phyloP scores from a whole-genome alignment of 2,797 vertebrate species.

The Sebastes matsubarae region DNA sequence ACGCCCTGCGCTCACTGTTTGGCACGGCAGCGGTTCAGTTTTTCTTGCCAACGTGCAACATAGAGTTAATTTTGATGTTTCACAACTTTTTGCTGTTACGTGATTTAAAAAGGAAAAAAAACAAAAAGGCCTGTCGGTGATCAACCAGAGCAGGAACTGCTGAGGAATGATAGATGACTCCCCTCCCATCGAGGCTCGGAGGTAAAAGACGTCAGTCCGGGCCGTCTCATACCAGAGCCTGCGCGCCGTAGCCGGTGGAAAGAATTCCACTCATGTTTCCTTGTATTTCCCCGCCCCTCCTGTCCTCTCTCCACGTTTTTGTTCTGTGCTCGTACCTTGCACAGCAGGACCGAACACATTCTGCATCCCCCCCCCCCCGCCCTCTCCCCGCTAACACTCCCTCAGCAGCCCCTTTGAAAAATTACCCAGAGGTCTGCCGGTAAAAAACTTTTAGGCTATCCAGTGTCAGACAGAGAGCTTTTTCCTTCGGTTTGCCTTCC shows the following conservation, averaged over 20 bases:
- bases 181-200: conserved; percentile 22
- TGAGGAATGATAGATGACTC: conserved; percentile 12
- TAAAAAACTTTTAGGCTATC: conserved; percentile 48
- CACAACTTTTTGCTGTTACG: conserved; percentile 1
- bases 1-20: conserved; percentile 1
- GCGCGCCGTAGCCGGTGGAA: conserved; percentile 56
- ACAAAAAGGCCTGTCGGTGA: conserved; percentile 1
- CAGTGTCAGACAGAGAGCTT: conserved; percentile 41
- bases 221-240: conserved; percentile 54
- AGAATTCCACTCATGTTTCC: conserved; percentile 80
- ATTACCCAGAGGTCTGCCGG: conserved; percentile 47
- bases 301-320: conserved; percentile 47
- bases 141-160: conserved; percentile 18
- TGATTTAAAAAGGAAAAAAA: not conserved
- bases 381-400: conserved; percentile 4
- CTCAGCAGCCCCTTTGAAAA: conserved; percentile 48
- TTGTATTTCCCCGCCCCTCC: conserved; percentile 56
- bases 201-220: conserved; percentile 67
- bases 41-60: not conserved
- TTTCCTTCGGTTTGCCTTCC: conserved; percentile 26
- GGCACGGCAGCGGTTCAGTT: not conserved
- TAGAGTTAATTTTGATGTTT: conserved; percentile 2
- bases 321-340: conserved; percentile 68
- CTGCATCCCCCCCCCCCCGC: not conserved
- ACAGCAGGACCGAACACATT: conserved; percentile 67